Base-by-base conservation (phyloP, 2,797 vertebrate species). In the Karalla daura region DNA sequence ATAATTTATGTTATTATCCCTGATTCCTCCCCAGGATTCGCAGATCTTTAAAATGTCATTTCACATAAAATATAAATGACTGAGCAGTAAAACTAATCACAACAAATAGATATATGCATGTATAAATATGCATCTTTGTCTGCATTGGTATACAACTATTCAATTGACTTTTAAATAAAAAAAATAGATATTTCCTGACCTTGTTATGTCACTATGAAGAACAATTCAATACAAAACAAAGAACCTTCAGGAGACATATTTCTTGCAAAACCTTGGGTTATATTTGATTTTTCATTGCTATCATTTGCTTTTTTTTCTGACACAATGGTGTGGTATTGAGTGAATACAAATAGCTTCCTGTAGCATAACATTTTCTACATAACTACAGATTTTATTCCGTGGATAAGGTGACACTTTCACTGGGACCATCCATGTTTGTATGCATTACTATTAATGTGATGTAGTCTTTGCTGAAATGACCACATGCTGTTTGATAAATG, bases 401-500 rank as follows among this genome's bases (percentile, higher is more conserved):
- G 27, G 11, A 24, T 37, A 60, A 28, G 18, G 2, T 51, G 27
- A 7, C 21, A 15, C 51, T 51, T 56, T 37, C 52, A 17, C 18
- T 40, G 25, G 30, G 15, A 3, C 4, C 13, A 43, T 35, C 9
- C 11, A 41, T 43, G 11, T 17, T 25, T 53, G 9, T 52, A 37
- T 36, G 46, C 25, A 52, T 55, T 15, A 53, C 25, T 47, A 1
- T 24, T n/a, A 53, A 20, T n/a, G 10, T n/a, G 13, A 63, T 27
- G 36, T 27, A 33, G 41, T 63, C 47, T 39, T n/a, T 21, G 46
- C 7, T 47, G 39, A 27, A 25, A 35, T 8, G 25, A 47, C 36
- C 46, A 35, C 37, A 68, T 35, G 46, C 37, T 47, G 51, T 63
- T 61, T 77, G 70, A 78, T 74, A 35, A 76, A 67, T 70, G 43